Base-by-base conservation (phyloP, 2,113 vertebrate species). In the Macroglossus sobrinus region DNA sequence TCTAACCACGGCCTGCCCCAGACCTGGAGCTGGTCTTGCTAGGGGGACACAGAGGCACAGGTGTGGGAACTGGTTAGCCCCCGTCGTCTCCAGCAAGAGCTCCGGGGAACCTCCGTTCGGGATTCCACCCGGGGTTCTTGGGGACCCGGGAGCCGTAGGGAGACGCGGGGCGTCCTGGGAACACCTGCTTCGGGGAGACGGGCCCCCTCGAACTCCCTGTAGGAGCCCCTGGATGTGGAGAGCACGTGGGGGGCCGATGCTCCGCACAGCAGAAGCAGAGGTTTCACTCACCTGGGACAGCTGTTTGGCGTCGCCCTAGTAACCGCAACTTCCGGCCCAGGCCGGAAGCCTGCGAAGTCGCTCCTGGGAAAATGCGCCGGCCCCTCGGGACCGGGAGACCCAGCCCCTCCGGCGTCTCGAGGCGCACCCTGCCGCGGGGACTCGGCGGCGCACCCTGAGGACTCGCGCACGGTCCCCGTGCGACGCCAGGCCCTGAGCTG, bases 281-380 rank as follows among this genome's bases (percentile, higher is more conserved):
- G 3, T 14, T 8, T 3, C 0, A 24, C 84, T 45, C 50, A 87
- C 87, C 84, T 8, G 24, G 4, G 3, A 7, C 1, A 1, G 78
- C 45, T 19, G 86, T 88, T 22, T 69, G 61, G 22, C n/a, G 91
- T 97, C 35, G 79, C 93, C 96, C 53, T 76, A 64, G 97, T 59
- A 97, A 97, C 97, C 19, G 11, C 19, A n/a, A 94, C 93, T 95
- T 97, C 85, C 97, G 94, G 33, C 2, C 0, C 15, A 0, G 0
- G 45, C 16, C 38, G 94, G 92, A 97, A 97, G 88, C 21, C 80
- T 5, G 0, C 0, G 9, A 2, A 12, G 13, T 2, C 1, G 2
- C 13, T 7, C 35, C 13, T 4, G 4, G 0, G 22, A 1, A 28
- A 24, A 40, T 0, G 91, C 14, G 1, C 19, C 59, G 33, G 19